Base-by-base conservation (phyloP, 2,113 vertebrate genomes). In the Plecturocebus donacophilus region DNA sequence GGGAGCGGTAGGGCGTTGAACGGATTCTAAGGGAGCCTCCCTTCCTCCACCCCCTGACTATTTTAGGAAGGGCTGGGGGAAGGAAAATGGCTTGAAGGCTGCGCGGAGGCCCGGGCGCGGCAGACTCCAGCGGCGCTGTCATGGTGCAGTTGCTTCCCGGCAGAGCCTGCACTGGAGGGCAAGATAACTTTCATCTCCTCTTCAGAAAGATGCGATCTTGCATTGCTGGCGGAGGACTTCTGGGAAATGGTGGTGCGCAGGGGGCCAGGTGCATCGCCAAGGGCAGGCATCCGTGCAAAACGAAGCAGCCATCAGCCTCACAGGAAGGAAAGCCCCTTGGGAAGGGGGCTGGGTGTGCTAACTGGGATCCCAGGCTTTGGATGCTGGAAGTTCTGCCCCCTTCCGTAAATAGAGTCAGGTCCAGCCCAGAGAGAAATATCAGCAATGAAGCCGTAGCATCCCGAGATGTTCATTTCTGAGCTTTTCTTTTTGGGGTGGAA, bases 91-190 rank as follows among this genome's bases (percentile, higher is more conserved):
- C 61, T 85, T n/a, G 6, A 30, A 13, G 75, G 76, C n/a, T 4
- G 42, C 8, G 10, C 17, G 0, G 87, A 96, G 64, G 95, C 87
- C 6, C 52, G 45, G 25, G 80, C 35, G 45, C 47, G n/a, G 45
- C 89, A 77, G 56, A 27, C 90, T 23, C 73, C 35, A 1, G 86
- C 19, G 58, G 35, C 64, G 66, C 88, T 45, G 70, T 47, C 95
- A 93, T 58, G 5, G 85, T 32, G 93, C 35, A 14, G 6, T 27
- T 0, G 11, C 75, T 89, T 45, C 96, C 95, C 16, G 84, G 97
- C 92, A 77, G 95, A 95, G 81, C 96, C 85, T 94, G 61, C 64
- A 0, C 90, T 71, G 88, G 98, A 97, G 98, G 96, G 97, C 97
- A 45, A 80, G 85, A 79, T 23, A 97, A 97, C 90, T 98, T 97